Base-by-base conservation (phyloP, 1,140 invertebrate genomes). In the Atta colombica region DNA sequence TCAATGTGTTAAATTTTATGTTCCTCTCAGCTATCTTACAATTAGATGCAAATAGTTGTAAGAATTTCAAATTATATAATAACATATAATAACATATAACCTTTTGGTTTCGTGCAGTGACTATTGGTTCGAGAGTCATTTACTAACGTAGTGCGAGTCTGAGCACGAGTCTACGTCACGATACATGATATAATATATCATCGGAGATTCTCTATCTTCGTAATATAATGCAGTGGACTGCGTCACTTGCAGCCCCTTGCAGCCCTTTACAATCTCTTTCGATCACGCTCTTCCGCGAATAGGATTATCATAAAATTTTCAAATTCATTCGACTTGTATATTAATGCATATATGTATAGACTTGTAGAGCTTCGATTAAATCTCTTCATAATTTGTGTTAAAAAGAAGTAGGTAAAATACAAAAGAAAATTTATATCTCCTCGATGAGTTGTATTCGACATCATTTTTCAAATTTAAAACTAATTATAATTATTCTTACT, bases 181-280 rank as follows among this genome's bases (percentile, higher is more conserved):
- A 92, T 92, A 90, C 80, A 75, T 86, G 88, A 90, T 91, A 80
- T 88, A 92, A 90, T 91, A 80, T 88, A 92, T 86, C 68, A 55
- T 90, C 87, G 75, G 71, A 87, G 90, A 91, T 92, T 66, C 86
- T 92, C 89, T 86, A 92, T 89, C 88, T 90, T 61, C 68, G 88
- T 87, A 86, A 88, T 89, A 58, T 85, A 90, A 91, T 90, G 87
- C 90, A 89, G 39, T 81, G 91, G 66, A 74, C 71, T 77, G 87
- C 86, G 85, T 82, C 90, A 90, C 77, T 89, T 90, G 84, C 81
- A 87, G 87, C 87, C 84, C 85, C 87, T 90, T 90, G 74, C 90
- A 68, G 35, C 25, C 35, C 35, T n/a, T 39, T 66, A 31, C 63
- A 68, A 35, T 10, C 77, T 82, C 87, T 89, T 90, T 77, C 87